Conservation (phyloP, 2,797 vertebrate species). For the Coreius guichenoti region DNA sequence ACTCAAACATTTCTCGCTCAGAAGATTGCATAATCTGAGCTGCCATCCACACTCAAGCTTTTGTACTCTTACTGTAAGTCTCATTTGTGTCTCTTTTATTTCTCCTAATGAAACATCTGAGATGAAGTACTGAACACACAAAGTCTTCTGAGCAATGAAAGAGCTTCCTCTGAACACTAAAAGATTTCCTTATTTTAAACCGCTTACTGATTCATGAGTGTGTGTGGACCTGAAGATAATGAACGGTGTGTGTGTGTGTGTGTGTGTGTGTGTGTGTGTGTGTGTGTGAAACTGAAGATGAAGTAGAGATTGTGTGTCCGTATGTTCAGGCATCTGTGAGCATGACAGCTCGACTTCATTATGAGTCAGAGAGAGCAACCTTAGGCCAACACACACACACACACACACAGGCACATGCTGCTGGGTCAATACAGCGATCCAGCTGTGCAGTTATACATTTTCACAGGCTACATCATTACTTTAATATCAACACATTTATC, state of each 20-base stretch:
- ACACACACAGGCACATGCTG: conserved; percentile 49
- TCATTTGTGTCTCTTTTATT: background rate
- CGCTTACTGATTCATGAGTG: conserved; percentile 14
- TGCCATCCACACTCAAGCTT: background rate
- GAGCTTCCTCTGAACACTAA: background rate
- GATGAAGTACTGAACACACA: background rate
- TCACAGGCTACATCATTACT: conserved; percentile 44
- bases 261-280: background rate
- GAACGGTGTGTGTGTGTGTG: conserved; percentile 30
- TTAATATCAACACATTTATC: conserved; percentile 52
- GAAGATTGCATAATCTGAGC: background rate
- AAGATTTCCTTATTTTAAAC: background rate
- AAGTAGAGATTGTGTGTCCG: conserved; percentile 48
- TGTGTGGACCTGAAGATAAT: conserved; percentile 46
- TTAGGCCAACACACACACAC: conserved; percentile 62
- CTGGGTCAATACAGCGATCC: conserved; percentile 77
- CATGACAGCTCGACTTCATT: conserved; percentile 61
- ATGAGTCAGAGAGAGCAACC: conserved; percentile 76
- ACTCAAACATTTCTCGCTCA: background rate
- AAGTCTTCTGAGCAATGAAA: background rate
- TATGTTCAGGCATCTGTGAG: conserved; percentile 63
- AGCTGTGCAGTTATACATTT: conserved; percentile 72
- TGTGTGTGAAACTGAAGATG: conserved; percentile 46
- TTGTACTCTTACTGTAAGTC: background rate
- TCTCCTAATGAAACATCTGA: background rate